A percentile compares a stretch with the other conserved stretches of the same genome.
These are phyloP conservation scores for Hipposideros armiger DNA, from an alignment of 2,113 vertebrate genomes.

Conservation along the genomic window DNA sequence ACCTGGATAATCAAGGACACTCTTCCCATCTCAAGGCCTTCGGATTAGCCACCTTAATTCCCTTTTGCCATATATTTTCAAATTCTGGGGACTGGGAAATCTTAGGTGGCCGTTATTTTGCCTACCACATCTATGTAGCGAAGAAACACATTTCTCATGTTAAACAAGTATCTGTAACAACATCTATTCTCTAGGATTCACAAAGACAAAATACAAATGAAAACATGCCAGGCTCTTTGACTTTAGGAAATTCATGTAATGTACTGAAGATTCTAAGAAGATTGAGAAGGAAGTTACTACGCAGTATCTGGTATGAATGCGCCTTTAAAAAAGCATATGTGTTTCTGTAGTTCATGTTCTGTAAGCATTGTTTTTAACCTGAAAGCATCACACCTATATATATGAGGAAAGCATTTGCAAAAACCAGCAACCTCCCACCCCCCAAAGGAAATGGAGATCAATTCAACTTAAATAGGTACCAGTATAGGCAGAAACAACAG, in stretches of 20 bases:
- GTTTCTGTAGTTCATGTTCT: conserved; percentile 21
- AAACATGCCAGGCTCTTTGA: not conserved
- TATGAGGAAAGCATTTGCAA: not conserved
- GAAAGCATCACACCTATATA: not conserved
- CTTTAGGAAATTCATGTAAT: conserved; percentile 6
- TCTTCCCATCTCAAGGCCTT: not conserved
- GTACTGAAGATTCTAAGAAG: conserved; percentile 34
- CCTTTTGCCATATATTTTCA: not conserved
- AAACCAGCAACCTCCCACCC: not conserved
- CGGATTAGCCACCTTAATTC: conserved; percentile 16
- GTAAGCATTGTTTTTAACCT: not conserved
- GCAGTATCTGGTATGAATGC: not conserved
- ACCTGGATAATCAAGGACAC: not conserved
- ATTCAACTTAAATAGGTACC: not conserved
- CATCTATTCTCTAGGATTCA: not conserved
- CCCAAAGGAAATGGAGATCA: not conserved
- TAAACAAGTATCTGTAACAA: not conserved
- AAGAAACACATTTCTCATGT: not conserved
- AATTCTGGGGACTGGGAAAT: not conserved
- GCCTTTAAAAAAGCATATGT: conserved; percentile 9
- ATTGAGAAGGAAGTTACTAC: not conserved
- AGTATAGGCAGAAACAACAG: not conserved
- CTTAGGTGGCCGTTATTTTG: not conserved
- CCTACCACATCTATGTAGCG: not conserved
- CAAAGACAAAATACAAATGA: conserved; percentile 39